Conservation (phyloP, 2,888 invertebrate species). For the Hybos culiciformis region DNA sequence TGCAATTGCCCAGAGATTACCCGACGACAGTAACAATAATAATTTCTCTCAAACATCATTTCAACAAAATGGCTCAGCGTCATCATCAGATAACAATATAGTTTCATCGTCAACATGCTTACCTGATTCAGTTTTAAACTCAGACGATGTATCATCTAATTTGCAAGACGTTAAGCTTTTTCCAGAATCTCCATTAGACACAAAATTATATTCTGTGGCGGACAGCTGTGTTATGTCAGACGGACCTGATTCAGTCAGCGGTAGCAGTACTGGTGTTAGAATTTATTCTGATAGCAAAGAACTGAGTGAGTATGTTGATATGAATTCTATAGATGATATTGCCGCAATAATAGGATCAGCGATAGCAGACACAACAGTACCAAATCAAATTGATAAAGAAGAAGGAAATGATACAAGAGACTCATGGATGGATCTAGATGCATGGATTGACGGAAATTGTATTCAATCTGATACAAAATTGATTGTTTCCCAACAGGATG, state of each 20-base stretch:
- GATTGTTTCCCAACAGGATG: slow-evolving; percentile 49
- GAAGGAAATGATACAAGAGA: slow-evolving; percentile 62
- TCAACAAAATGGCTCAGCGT: slow-evolving; percentile 18
- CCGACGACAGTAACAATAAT: slow-evolving; percentile 64
- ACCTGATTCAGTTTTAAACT: slow-evolving; percentile 43
- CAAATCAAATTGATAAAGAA: slow-evolving; percentile 53
- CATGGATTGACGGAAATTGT: slow-evolving; percentile 72
- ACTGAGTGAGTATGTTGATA: slow-evolving; percentile 41
- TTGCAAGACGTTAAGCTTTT: slow-evolving; percentile 48
- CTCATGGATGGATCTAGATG: slow-evolving; percentile 79
- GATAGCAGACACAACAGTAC: slow-evolving; percentile 77
- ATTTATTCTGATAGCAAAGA: slow-evolving; percentile 34
- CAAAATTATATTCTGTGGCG: slow-evolving; percentile 40
- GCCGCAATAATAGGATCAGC: slow-evolving; percentile 80
- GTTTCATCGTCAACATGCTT: slow-evolving; percentile 62
- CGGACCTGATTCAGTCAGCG: slow-evolving; percentile 48
- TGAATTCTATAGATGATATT: slow-evolving; percentile 66
- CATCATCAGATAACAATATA: slow-evolving; percentile 51
- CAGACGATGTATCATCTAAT: slow-evolving; percentile 35
- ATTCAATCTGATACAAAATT: slow-evolving; percentile 53
- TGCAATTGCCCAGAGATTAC: slow-evolving; percentile 63
- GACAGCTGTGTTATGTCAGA: slow-evolving; percentile 36
- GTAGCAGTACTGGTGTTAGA: slow-evolving; percentile 34
- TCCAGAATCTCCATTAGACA: slow-evolving; percentile 40
- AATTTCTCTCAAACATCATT: slow-evolving; percentile 51